These are phyloP conservation scores for Rhodeus uyekii DNA, from an alignment of 2,797 vertebrate species.

Conservation along the genomic window DNA sequence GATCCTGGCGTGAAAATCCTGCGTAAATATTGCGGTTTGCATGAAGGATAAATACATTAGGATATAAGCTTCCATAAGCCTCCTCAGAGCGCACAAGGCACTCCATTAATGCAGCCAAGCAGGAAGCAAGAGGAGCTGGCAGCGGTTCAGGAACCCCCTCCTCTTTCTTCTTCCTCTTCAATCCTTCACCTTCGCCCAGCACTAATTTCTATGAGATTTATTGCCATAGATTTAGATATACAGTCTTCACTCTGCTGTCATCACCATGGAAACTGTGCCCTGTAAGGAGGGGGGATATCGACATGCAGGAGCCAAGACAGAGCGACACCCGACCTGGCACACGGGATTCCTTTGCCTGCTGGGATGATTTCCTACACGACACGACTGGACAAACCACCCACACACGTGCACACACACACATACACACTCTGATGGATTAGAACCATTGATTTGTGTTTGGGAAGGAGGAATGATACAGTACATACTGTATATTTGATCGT, in stretches of 20 bases:
- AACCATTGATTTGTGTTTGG: neutral
- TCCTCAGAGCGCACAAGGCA: constrained; percentile 36
- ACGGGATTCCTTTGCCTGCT: constrained; percentile 27
- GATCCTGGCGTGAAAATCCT: constrained; percentile 37
- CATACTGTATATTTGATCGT: neutral
- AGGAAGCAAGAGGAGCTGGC: constrained; percentile 35
- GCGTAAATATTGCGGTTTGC: constrained; percentile 46
- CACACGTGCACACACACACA: neutral
- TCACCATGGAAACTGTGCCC: constrained; percentile 79
- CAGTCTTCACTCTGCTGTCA: constrained; percentile 74
- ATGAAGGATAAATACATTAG: constrained; percentile 54
- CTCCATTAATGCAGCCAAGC: constrained; percentile 39
- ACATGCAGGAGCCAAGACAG: constrained; percentile 45
- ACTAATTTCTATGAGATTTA: constrained; percentile 61
- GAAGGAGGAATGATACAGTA: neutral
- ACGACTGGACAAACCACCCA: neutral
- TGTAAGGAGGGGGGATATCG: constrained; percentile 55
- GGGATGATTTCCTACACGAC: neutral
- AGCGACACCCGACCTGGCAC: constrained; percentile 57
- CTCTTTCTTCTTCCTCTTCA: constrained; percentile 10
- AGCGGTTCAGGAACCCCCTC: constrained; percentile 24
- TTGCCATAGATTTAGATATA: constrained; percentile 67
- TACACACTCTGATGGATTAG: neutral
- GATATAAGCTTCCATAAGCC: constrained; percentile 45
- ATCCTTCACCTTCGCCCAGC: constrained; percentile 22